Conservation (phyloP, 2,113 vertebrate genomes). For the Megatriorchis doriae region DNA sequence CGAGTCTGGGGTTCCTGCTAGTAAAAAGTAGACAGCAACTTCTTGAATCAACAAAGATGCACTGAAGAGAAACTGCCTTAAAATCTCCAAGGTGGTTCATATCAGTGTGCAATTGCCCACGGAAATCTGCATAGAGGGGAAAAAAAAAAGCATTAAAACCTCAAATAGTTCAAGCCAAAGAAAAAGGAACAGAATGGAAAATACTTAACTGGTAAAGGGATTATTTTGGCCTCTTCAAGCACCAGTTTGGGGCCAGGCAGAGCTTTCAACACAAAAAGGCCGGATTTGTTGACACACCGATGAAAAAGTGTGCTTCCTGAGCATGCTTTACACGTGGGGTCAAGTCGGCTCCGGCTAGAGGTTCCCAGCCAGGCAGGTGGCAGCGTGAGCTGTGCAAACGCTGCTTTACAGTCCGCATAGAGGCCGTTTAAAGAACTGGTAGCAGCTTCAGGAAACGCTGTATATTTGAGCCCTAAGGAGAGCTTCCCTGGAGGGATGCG, state of each 20-base stretch:
- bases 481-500: background rate
- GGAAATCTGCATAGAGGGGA: background rate
- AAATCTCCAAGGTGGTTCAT: background rate
- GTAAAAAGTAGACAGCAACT: background rate
- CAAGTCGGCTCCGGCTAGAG: background rate
- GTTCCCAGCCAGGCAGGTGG: background rate
- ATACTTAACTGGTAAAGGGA: background rate
- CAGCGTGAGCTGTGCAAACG: background rate
- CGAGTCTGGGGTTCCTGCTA: background rate
- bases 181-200: background rate
- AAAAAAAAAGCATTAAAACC: background rate
- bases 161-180: background rate
- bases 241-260: background rate
- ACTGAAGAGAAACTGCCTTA: background rate
- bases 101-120: background rate
- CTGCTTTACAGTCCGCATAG: accelerated
- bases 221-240: background rate
- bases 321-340: background rate
- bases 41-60: background rate
- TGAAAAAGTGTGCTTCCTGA: background rate
- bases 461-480: background rate
- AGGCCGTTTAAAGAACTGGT: background rate
- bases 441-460: background rate
- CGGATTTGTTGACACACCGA: background rate
- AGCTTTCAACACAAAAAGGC: background rate